A percentile compares a stretch with the other conserved stretches of the same genome.
These are phyloP conservation scores for Thamnaconus septentrionalis DNA, from an alignment of 2,113 vertebrate genomes.

Conservation along the genomic window DNA sequence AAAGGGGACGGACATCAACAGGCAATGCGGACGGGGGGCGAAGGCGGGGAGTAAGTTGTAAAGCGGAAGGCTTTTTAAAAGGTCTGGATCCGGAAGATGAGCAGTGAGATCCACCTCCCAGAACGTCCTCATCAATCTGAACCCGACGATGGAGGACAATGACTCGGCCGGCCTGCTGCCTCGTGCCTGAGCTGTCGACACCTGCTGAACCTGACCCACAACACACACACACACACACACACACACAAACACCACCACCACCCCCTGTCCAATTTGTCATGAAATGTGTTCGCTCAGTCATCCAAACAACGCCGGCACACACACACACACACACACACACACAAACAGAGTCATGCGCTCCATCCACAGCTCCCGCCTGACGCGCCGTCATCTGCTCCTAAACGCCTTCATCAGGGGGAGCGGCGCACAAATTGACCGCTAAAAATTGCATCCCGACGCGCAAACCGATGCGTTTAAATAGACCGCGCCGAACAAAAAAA, in stretches of 20 bases:
- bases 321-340: slow-evolving; percentile 12
- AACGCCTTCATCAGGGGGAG: slow-evolving; percentile 24
- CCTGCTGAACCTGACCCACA: no score
- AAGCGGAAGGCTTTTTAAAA: slow-evolving; percentile 2
- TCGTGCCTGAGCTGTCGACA: slow-evolving; percentile 31
- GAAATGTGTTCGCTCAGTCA: slow-evolving; percentile 58
- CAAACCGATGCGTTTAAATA: no score
- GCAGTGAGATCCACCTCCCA: no score
- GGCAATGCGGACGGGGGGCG: no score
- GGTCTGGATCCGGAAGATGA: no score
- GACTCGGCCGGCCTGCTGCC: slow-evolving; percentile 31
- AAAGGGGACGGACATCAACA: not conserved
- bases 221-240: no score
- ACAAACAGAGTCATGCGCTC: slow-evolving; percentile 4
- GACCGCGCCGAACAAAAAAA: no score
- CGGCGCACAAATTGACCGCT: not conserved
- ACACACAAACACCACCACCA: no score
- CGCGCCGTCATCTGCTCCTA: slow-evolving; percentile 39
- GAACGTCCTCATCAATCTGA: slow-evolving; percentile 22
- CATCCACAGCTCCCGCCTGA: slow-evolving; percentile 34
- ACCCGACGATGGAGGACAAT: slow-evolving; percentile 32
- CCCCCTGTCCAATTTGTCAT: slow-evolving; percentile 53
- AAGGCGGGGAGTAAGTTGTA: slow-evolving; percentile 1
- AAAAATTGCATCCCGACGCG: no score
- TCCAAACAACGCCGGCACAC: slow-evolving; percentile 40